phyloP scores from a whole-genome alignment of 1,140 invertebrate species.

The Drosophila nikananu region DNA sequence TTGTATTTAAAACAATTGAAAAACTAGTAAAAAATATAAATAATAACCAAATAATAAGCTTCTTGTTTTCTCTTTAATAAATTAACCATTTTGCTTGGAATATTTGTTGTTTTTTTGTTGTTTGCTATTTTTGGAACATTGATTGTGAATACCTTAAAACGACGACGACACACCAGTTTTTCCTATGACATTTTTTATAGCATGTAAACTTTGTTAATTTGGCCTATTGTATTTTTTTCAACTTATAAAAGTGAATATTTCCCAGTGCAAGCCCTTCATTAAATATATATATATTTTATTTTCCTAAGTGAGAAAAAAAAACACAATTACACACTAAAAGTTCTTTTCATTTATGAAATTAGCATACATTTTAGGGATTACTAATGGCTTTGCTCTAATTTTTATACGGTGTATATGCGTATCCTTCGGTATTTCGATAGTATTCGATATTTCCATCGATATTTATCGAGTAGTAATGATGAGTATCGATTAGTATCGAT shows the following conservation, averaged over 20 bases:
- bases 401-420: constrained; percentile 22
- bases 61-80: background rate
- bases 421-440: background rate
- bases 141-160: constrained; percentile 12
- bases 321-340: constrained; percentile 37
- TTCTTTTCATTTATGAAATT: constrained; percentile 36
- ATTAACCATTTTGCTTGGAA: background rate
- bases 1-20: no score
- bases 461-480: background rate
- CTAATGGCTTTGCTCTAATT: constrained; percentile 44
- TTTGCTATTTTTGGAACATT: constrained; percentile 13
- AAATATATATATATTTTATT: background rate
- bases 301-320: constrained; percentile 28
- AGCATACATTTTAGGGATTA: constrained; percentile 36
- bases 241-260: constrained; percentile 6
- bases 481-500: no score
- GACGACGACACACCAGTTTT: constrained; percentile 8
- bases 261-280: background rate
- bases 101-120: background rate
- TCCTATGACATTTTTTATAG: background rate
- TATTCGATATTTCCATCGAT: background rate
- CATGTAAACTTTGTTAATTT: background rate
- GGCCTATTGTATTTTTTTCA: constrained; percentile 10
- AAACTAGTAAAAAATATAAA: no score
- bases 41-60: no score